Evolutionary conservation across 2,113 vertebrate genomes (phyloP).

Genomic region (Pomatostomus ruficeps): DNA sequence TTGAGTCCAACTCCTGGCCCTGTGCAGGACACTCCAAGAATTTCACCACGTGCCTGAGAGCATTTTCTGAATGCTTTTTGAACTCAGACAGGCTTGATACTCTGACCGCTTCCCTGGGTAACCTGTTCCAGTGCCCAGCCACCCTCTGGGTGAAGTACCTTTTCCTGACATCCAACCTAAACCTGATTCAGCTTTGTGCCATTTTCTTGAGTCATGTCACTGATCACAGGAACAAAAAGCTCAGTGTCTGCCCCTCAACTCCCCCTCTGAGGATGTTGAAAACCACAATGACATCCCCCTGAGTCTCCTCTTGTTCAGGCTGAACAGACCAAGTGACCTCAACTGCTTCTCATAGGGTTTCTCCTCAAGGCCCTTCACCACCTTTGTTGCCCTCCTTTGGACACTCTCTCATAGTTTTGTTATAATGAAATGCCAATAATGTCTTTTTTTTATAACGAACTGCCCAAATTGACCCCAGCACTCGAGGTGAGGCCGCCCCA

Average conservation of each 20-base stretch:
- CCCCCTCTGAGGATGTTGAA: not conserved
- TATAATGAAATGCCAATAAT: no score
- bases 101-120: not conserved
- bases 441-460: not conserved
- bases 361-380: not conserved
- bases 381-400: not conserved
- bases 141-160: not conserved
- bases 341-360: rapidly evolving
- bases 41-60: not conserved
- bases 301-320: not conserved
- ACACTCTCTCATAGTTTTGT: not conserved
- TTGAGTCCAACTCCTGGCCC: not conserved
- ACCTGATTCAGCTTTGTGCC: not conserved
- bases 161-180: not conserved
- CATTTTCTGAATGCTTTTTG: not conserved
- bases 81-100: no score
- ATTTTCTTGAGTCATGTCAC: not conserved
- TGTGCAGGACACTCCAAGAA: not conserved
- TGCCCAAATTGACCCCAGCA: not conserved
- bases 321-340: not conserved
- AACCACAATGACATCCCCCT: no score
- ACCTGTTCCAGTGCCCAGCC: not conserved
- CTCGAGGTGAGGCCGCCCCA: rapidly evolving
- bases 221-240: not conserved
- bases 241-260: not conserved